These are phyloP conservation scores for Gavia stellata DNA, from an alignment of 2,113 vertebrate species.

Conservation along the genomic window DNA sequence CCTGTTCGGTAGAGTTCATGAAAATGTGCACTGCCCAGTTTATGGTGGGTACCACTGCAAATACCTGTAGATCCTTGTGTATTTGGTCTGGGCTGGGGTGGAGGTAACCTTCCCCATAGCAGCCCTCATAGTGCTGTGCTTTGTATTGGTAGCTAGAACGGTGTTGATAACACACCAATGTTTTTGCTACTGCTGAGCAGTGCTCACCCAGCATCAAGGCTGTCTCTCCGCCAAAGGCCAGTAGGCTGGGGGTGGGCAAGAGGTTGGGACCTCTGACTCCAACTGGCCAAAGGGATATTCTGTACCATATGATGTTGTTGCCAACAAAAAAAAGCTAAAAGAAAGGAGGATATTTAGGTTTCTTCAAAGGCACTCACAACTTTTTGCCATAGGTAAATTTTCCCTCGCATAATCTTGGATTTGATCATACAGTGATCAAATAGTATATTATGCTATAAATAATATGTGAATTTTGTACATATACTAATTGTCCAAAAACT, in stretches of 20 bases:
- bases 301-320: no score
- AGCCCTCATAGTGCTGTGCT: not conserved
- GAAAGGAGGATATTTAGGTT: not conserved
- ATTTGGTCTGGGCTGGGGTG: not conserved
- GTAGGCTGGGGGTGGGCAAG: not conserved
- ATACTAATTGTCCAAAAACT: not conserved
- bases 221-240: not conserved
- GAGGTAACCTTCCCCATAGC: not conserved
- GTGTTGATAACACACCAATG: not conserved
- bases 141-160: not conserved
- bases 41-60: not conserved
- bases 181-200: not conserved
- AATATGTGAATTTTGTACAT: not conserved
- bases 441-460: not conserved
- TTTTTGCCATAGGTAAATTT: not conserved
- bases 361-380: not conserved
- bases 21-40: not conserved
- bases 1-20: not conserved
- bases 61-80: not conserved
- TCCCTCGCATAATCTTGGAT: not conserved
- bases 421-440: not conserved
- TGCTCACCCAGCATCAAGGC: not conserved
- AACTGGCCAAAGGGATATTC: not conserved
- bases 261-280: not conserved
- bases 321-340: no score